Conservation (phyloP, 2,113 vertebrate species). For the Sitta europaea region DNA sequence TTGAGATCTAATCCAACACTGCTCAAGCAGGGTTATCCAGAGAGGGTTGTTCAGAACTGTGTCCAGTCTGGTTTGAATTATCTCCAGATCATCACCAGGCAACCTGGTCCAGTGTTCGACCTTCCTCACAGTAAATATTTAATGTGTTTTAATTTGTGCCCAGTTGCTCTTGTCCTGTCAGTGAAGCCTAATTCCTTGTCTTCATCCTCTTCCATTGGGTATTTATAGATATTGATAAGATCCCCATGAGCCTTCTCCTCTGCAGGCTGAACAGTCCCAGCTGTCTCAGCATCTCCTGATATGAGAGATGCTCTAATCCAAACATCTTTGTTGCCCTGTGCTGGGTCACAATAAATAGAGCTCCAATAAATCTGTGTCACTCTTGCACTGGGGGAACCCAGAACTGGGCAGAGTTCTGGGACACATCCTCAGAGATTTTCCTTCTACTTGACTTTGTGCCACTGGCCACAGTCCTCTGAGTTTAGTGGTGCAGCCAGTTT, state of each 20-base stretch:
- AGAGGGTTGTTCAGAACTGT: background rate
- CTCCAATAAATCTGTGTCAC: background rate
- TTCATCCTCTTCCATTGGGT: background rate
- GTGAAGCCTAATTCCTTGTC: background rate
- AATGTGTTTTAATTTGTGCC: background rate
- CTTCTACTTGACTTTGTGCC: background rate
- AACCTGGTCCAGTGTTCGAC: background rate
- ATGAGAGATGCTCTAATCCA: background rate
- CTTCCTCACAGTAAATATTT: background rate
- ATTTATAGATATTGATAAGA: background rate
- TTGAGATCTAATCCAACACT: background rate
- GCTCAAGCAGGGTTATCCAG: background rate
- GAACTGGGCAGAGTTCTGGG: background rate
- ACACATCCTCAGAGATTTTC: background rate
- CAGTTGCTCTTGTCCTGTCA: background rate
- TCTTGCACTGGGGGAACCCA: background rate
- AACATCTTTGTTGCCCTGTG: background rate
- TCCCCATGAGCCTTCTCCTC: background rate
- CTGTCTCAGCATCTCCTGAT: background rate
- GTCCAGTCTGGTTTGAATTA: background rate
- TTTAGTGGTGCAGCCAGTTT: background rate
- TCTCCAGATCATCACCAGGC: background rate
- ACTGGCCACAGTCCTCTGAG: background rate
- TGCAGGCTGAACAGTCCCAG: background rate
- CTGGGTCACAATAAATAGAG: background rate